phyloP scores from a whole-genome alignment of 2,113 vertebrate species.

The Melierax canorus region DNA sequence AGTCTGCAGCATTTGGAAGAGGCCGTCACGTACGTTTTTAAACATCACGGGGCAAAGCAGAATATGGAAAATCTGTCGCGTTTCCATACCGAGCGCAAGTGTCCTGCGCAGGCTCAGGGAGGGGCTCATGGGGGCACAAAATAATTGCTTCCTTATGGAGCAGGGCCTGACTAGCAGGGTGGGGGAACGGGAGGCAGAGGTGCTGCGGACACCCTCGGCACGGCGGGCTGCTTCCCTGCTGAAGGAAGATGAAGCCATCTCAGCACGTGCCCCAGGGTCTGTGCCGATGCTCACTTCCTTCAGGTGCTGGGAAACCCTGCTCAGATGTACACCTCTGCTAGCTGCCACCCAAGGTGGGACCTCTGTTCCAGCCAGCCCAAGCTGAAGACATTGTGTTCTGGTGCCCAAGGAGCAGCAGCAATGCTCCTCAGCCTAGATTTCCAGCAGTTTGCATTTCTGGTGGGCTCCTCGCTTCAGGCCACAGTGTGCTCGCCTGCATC shows the following conservation, averaged over 20 bases:
- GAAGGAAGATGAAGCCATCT: neutral
- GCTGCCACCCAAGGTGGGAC: neutral
- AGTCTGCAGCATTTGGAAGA: constrained; percentile 36
- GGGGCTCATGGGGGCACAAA: constrained; percentile 30
- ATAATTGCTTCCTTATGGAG: constrained; percentile 56
- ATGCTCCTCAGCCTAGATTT: accelerated
- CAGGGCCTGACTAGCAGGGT: constrained; percentile 1
- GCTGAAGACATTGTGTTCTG: neutral
- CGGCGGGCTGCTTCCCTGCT: neutral
- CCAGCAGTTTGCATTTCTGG: neutral
- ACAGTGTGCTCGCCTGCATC: neutral
- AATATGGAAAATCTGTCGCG: constrained; percentile 55
- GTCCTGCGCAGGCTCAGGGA: constrained; percentile 50
- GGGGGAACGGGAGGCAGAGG: neutral
- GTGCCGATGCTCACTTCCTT: neutral
- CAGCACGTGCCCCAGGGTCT: neutral
- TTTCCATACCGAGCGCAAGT: neutral
- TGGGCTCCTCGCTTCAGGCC: neutral
- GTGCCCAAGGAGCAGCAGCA: neutral
- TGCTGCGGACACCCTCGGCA: neutral
- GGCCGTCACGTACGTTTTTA: constrained; percentile 33
- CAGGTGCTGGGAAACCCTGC: neutral
- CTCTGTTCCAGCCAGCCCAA: neutral
- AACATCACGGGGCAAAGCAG: constrained; percentile 46
- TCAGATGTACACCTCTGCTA: neutral